A percentile compares a stretch with the other conserved stretches of the same genome.
These are phyloP conservation scores for Martes martes DNA, from an alignment of 2,113 vertebrate genomes.

Conservation along the genomic window DNA sequence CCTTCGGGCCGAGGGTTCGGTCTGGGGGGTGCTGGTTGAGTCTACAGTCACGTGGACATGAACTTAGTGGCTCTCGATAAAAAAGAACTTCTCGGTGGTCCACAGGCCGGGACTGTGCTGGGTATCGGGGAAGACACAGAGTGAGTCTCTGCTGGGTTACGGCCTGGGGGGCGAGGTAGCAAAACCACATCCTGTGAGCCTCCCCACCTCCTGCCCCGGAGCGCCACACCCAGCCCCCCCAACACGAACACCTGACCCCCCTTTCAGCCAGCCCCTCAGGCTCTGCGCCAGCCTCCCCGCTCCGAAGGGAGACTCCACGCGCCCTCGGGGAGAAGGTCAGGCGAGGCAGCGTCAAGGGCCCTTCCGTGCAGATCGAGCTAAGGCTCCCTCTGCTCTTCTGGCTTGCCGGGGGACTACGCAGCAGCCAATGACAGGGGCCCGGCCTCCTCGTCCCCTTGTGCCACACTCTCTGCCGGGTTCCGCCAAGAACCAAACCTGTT, in stretches of 20 bases:
- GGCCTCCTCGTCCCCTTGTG: not conserved
- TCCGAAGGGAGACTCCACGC: not conserved
- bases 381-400: too few relatives aligned
- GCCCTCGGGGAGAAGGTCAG: fast-evolving
- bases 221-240: fast-evolving
- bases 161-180: fast-evolving
- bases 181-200: not conserved
- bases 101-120: not conserved
- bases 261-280: not conserved
- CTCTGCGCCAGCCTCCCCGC: not conserved
- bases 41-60: too few relatives aligned
- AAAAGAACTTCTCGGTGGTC: not conserved
- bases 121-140: not conserved
- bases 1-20: not conserved
- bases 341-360: fast-evolving
- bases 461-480: not conserved
- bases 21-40: not conserved
- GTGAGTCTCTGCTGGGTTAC: not conserved
- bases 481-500: not conserved
- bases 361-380: not conserved
- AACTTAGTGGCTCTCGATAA: not conserved
- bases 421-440: not conserved
- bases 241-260: not conserved
- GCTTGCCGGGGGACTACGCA: not conserved
- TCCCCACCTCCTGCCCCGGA: too few relatives aligned